A percentile compares a stretch with the other conserved stretches of the same genome.
These are phyloP conservation scores for Manis crassicaudata DNA, from an alignment of 2,797 vertebrate genomes.

Conservation along the genomic window DNA sequence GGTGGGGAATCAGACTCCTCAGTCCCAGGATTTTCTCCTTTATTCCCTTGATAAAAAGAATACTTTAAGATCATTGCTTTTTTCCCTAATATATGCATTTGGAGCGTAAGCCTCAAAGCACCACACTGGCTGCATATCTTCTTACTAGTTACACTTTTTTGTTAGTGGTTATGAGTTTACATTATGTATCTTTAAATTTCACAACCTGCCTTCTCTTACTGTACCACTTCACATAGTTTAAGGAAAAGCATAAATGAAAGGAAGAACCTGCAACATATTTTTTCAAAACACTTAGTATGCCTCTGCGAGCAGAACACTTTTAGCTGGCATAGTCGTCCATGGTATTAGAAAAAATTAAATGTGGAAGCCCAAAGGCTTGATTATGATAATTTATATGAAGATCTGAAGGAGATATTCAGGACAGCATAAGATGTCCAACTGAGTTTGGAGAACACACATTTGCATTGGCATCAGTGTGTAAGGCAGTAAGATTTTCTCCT, in stretches of 20 bases:
- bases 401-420: neutral
- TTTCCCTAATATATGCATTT: neutral
- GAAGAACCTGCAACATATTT: neutral
- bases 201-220: neutral
- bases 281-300: neutral
- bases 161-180: neutral
- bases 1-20: neutral
- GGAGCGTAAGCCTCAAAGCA: neutral
- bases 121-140: neutral
- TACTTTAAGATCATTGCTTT: neutral
- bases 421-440: neutral
- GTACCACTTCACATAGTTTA: neutral
- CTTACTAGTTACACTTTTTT: neutral
- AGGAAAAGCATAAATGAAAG: neutral
- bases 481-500: neutral
- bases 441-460: neutral
- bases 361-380: neutral
- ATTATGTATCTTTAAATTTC: neutral
- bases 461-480: neutral
- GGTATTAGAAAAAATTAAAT: neutral
- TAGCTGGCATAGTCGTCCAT: neutral
- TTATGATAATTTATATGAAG: neutral
- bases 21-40: neutral
- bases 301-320: neutral
- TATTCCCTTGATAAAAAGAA: neutral